These are phyloP conservation scores for Junonia oenone DNA, from an alignment of 2,888 invertebrate genomes.

Conservation along the genomic window DNA sequence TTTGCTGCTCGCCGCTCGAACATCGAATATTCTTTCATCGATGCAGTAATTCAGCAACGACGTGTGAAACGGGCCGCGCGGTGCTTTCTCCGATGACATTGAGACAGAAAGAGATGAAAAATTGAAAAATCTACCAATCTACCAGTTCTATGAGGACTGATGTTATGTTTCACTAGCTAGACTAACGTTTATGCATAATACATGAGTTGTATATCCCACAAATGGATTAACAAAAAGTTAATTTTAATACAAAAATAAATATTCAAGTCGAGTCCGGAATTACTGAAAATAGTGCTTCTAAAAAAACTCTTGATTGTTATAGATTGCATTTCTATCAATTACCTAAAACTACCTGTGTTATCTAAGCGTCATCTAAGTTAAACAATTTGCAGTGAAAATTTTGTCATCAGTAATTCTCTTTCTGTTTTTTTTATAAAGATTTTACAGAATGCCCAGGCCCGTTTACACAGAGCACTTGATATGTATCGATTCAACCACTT, in stretches of 20 bases:
- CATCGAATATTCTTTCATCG: conserved; percentile 48
- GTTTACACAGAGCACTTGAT: conserved; percentile 38
- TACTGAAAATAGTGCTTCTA: no score
- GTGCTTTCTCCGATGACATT: background rate
- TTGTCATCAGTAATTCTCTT: background rate
- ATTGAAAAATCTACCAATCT: background rate
- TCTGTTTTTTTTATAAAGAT: background rate
- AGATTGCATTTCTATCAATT: no score
- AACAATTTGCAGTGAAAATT: background rate
- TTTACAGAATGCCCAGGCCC: conserved; percentile 3
- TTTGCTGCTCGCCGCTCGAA: conserved; percentile 45
- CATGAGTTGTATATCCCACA: no score
- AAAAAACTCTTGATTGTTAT: no score
- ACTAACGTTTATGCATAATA: no score
- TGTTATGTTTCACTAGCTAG: no score
- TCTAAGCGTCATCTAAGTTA: no score
- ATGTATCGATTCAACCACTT: conserved; percentile 39
- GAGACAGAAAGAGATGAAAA: background rate
- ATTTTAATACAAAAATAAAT: no score
- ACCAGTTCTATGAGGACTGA: background rate
- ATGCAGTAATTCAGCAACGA: conserved; percentile 28
- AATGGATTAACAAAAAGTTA: no score
- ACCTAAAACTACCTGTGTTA: no score
- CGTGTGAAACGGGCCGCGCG: conserved; percentile 1
- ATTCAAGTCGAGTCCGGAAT: no score